phyloP scores from a whole-genome alignment of 2,888 invertebrate genomes.

The Parapristionchus giblindavisi region DNA sequence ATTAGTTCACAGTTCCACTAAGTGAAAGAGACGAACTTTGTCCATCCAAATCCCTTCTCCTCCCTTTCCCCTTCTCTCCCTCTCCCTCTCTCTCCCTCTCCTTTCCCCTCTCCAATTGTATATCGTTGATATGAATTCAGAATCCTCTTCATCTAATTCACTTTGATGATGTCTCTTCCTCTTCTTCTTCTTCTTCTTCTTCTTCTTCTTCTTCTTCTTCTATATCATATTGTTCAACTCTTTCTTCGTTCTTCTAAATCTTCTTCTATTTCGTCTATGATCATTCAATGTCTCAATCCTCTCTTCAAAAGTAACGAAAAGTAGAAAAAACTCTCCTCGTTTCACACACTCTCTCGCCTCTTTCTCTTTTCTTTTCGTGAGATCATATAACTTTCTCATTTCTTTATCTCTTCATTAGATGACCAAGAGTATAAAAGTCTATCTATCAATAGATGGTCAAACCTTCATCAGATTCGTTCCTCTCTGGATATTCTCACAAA shows the following conservation, averaged over 20 bases:
- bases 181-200: conserved; percentile 26
- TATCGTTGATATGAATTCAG: background rate
- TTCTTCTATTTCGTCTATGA: background rate
- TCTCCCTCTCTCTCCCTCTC: background rate
- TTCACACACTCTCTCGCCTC: conserved; percentile 12
- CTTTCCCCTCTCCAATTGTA: background rate
- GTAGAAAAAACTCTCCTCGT: conserved; percentile 26
- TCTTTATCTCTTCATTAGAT: too few relatives aligned
- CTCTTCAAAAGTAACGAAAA: background rate
- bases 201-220: conserved; percentile 5
- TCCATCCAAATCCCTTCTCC: background rate
- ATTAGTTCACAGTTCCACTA: background rate
- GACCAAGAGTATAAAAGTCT: too few relatives aligned
- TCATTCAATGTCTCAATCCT: background rate
- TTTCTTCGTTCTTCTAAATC: conserved; percentile 16
- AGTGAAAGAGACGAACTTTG: too few relatives aligned
- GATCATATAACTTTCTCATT: background rate
- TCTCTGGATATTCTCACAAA: too few relatives aligned
- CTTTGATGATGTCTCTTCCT: conserved; percentile 15
- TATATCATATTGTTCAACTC: conserved; percentile 33
- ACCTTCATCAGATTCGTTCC: too few relatives aligned
- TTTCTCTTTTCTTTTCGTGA: background rate
- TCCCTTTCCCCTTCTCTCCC: background rate
- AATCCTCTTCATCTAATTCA: conserved; percentile 34
- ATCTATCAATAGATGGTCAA: too few relatives aligned